Evolutionary conservation across 2,888 invertebrate species (phyloP).

Genomic region (Megastigmus dorsalis): DNA sequence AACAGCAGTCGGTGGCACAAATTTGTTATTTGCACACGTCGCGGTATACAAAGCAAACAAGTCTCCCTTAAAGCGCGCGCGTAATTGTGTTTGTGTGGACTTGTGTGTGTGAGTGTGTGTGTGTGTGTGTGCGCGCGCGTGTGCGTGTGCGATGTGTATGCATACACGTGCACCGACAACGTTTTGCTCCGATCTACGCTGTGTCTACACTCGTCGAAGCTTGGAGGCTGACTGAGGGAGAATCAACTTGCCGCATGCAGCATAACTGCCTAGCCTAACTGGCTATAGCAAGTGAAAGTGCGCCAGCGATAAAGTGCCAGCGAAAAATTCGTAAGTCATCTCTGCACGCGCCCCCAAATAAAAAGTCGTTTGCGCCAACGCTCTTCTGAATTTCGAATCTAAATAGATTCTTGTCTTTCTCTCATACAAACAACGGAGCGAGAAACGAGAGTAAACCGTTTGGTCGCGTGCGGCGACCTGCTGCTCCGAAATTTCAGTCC

Average conservation of each 20-base stretch:
- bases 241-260: constrained; percentile 8
- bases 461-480: too few species aligned
- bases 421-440: too few species aligned
- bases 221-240: constrained; percentile 45
- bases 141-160: not conserved
- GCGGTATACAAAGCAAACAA: too few species aligned
- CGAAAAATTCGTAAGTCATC: constrained; percentile 38
- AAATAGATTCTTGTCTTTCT: constrained; percentile 15
- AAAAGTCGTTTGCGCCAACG: not conserved
- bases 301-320: constrained; percentile 1
- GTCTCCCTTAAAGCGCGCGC: too few species aligned
- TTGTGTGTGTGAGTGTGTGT: not conserved
- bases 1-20: too few species aligned
- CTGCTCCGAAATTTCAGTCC: too few species aligned
- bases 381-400: too few species aligned
- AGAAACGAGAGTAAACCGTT: too few species aligned
- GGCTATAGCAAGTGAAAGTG: constrained; percentile 34
- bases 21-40: too few species aligned
- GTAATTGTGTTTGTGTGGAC: not conserved
- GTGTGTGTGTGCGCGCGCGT: not conserved
- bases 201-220: constrained; percentile 25
- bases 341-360: not conserved
- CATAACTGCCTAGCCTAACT: not conserved
- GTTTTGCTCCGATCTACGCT: not conserved
- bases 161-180: not conserved